Conservation (phyloP, 2,797 vertebrate genomes). For the Anabacerthia variegaticeps region DNA sequence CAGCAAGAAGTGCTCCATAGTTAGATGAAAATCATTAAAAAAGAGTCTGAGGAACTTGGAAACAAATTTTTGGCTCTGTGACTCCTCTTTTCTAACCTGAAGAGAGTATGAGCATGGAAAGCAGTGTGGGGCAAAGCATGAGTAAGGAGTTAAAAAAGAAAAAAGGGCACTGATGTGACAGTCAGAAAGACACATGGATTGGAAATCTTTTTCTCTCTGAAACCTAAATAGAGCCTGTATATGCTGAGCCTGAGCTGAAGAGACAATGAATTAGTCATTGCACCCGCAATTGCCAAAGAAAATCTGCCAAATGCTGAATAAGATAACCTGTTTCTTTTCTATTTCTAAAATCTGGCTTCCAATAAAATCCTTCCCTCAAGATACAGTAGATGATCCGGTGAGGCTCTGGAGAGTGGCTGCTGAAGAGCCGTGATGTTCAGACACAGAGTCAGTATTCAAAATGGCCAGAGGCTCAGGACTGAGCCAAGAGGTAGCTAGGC, state of each 20-base stretch:
- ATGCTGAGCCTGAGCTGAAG: neutral
- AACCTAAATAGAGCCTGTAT: neutral
- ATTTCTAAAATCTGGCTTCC: neutral
- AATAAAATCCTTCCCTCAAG: neutral
- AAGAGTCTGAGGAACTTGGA: neutral
- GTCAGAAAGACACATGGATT: neutral
- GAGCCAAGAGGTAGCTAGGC: neutral
- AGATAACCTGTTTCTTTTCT: neutral
- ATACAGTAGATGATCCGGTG: neutral
- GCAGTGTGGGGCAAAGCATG: neutral
- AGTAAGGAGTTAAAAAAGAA: neutral
- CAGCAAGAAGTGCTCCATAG: neutral
- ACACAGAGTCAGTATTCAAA: neutral
- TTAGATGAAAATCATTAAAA: neutral
- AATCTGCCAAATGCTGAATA: neutral
- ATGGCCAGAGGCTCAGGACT: neutral
- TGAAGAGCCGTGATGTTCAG: neutral
- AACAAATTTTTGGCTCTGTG: neutral
- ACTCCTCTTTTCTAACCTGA: neutral
- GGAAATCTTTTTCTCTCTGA: neutral
- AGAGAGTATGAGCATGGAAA: neutral
- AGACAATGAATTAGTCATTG: neutral
- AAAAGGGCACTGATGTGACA: neutral
- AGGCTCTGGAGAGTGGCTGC: neutral
- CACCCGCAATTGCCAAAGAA: neutral